Percentiles rank a stretch among this genome's conserved stretches.
Conservation (phyloP, 2,797 vertebrate genomes). For the Hephaestus fuliginosus region DNA sequence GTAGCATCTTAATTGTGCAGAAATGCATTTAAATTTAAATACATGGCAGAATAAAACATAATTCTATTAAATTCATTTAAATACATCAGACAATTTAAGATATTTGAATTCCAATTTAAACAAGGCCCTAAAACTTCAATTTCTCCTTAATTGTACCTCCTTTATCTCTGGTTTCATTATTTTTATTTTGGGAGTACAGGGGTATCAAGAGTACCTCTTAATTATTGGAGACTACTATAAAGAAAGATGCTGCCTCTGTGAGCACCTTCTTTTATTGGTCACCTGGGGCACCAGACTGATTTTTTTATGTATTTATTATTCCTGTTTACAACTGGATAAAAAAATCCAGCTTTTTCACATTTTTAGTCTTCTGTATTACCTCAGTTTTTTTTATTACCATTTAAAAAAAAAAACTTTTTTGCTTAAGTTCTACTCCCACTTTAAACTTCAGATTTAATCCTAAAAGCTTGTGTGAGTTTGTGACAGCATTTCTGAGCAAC, state of each 20-base stretch:
- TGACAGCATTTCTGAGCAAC: not conserved
- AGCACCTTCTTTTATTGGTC: not conserved
- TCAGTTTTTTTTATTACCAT: not conserved
- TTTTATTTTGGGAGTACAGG: not conserved
- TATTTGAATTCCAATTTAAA: too few relatives aligned
- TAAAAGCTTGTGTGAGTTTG: not conserved
- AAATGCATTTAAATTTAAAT: not conserved
- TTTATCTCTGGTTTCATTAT: not conserved
- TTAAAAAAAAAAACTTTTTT: not conserved
- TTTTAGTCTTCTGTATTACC: not conserved
- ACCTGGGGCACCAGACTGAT: not conserved
- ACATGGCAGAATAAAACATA: not conserved
- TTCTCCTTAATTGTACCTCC: not conserved
- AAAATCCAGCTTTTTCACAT: too few relatives aligned
- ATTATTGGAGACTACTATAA: too few relatives aligned
- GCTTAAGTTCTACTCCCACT: not conserved
- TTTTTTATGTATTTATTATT: not conserved
- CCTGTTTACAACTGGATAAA: not conserved
- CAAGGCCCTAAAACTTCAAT: not conserved
- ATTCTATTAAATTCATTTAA: not conserved
- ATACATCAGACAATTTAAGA: not conserved
- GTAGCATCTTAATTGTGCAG: not conserved
- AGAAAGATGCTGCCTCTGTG: not conserved
- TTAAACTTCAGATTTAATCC: not conserved
- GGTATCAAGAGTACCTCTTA: not conserved